Percentiles rank a stretch among this genome's conserved stretches.
Evolutionary conservation across 2,113 vertebrate species (phyloP).

Genomic region (Scophthalmus maximus): DNA sequence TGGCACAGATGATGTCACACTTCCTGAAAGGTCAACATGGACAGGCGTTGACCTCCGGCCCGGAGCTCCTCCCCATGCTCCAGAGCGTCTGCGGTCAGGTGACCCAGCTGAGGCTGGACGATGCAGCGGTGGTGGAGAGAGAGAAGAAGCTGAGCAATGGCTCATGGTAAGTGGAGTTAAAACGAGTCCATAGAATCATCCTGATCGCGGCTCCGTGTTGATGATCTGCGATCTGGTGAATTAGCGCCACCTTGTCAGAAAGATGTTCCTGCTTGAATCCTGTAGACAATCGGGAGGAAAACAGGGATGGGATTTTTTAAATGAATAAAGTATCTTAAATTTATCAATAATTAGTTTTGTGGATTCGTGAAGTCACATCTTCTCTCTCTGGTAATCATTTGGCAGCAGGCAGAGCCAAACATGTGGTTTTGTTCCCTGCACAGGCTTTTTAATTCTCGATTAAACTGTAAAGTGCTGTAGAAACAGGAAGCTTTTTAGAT

Average conservation of each 20-base stretch:
- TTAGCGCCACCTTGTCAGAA: neutral
- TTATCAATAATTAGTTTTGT: too few species aligned
- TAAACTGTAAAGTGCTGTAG: too few species aligned
- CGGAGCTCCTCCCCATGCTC: constrained; percentile 78
- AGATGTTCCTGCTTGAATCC: neutral
- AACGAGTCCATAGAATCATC: neutral
- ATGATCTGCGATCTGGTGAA: neutral
- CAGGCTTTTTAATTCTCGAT: too few species aligned
- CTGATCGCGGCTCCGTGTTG: neutral
- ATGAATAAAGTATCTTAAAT: too few species aligned
- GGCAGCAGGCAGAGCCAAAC: too few species aligned
- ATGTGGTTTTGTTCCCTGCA: too few species aligned
- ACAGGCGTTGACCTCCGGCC: neutral
- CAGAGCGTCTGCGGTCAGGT: constrained; percentile 83
- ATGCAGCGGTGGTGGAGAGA: constrained; percentile 27
- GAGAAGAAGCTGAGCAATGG: constrained; percentile 33
- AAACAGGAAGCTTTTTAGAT: too few species aligned
- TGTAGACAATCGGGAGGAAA: too few species aligned
- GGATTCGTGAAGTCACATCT: too few species aligned
- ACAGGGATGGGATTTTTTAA: too few species aligned
- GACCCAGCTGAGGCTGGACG: constrained; percentile 78
- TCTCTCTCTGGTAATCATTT: too few species aligned
- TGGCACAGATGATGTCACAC: constrained; percentile 71
- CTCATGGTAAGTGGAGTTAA: constrained; percentile 50
- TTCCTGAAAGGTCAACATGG: constrained; percentile 55